Evolutionary conservation across 2,888 invertebrate species (phyloP).

Genomic region (Poecilus cupreus): DNA sequence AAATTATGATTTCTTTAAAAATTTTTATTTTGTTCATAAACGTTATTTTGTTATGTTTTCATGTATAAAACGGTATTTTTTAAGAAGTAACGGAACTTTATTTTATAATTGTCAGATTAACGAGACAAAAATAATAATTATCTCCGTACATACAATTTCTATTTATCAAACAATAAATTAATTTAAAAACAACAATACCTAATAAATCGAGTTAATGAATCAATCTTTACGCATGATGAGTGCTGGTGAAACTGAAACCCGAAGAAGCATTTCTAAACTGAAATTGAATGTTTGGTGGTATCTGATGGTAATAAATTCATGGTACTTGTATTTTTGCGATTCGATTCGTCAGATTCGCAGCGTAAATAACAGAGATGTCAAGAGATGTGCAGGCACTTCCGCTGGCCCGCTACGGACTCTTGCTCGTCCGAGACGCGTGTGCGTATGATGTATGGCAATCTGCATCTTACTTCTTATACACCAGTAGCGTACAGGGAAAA

Average conservation of each 20-base stretch:
- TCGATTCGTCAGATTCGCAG: conserved; percentile 5
- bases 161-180: background rate
- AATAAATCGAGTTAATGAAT: conserved; percentile 1
- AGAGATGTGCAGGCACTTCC: conserved; percentile 61
- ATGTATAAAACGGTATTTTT: background rate
- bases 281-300: background rate
- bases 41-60: conserved; percentile 2
- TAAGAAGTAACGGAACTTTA: conserved; percentile 24
- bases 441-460: conserved; percentile 57
- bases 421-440: conserved; percentile 66
- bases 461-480: conserved; percentile 23
- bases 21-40: too few species aligned
- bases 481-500: background rate
- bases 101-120: background rate
- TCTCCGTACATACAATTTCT: background rate
- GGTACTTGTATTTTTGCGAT: background rate
- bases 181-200: background rate
- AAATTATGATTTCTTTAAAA: too few species aligned
- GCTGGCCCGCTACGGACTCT: conserved; percentile 67
- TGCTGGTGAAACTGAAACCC: background rate
- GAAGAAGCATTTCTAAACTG: background rate
- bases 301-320: background rate
- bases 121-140: conserved; percentile 11
- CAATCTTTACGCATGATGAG: background rate
- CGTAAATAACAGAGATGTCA: conserved; percentile 4